Percentiles rank a stretch among this genome's conserved stretches.
These are phyloP conservation scores for Porites lobata DNA, from an alignment of 92 coral and sea anemone genomes.

Conservation along the genomic window DNA sequence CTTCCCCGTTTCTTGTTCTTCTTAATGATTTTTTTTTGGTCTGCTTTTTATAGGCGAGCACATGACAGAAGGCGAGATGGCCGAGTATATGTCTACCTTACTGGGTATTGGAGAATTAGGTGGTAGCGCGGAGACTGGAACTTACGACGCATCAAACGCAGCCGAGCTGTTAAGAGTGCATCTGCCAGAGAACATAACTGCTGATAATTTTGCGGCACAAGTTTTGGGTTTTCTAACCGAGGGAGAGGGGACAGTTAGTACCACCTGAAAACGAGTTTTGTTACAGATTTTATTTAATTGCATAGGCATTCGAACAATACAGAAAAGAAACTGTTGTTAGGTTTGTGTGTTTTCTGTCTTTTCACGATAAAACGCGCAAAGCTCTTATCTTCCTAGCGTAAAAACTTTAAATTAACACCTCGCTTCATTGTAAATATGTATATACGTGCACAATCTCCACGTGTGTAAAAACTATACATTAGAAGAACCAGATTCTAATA, in stretches of 20 bases:
- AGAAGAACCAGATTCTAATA: slow-evolving; percentile 4
- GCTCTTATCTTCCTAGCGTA: not conserved
- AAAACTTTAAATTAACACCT: not conserved
- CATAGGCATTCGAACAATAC: not conserved
- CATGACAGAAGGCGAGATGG: slow-evolving; percentile 94
- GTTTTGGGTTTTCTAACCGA: slow-evolving; percentile 90
- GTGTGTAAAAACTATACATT: not conserved
- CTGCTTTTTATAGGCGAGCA: slow-evolving; percentile 84
- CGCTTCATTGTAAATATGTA: slow-evolving; percentile 14
- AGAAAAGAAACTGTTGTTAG: not conserved
- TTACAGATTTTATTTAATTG: not conserved
- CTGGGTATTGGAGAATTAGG: slow-evolving; percentile 95
- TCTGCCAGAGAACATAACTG: slow-evolving; percentile 91
- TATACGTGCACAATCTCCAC: not conserved
- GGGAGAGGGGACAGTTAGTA: slow-evolving; percentile 18
- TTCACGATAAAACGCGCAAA: not conserved
- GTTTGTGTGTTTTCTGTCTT: not conserved
- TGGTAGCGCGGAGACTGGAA: slow-evolving; percentile 99
- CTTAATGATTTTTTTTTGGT: not conserved
- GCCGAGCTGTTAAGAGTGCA: slow-evolving; percentile 76
- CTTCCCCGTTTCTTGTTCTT: not conserved
- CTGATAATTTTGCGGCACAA: slow-evolving; percentile 94
- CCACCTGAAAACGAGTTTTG: not conserved
- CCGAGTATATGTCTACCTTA: slow-evolving; percentile 95
- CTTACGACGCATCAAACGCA: slow-evolving; percentile 84